phyloP scores from a whole-genome alignment of 2,888 invertebrate genomes.

The Synergus itoensis region DNA sequence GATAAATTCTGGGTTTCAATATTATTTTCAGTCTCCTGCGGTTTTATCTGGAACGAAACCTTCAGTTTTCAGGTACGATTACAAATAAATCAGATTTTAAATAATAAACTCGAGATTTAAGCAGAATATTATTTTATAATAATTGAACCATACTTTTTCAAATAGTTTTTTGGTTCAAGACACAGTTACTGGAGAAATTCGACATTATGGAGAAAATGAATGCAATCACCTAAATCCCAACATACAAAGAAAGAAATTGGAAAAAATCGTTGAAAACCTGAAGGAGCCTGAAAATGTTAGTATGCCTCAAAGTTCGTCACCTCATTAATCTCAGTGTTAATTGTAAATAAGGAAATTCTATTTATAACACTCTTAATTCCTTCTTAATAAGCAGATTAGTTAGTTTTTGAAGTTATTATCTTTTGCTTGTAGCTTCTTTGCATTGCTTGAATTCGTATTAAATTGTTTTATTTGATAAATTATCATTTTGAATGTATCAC shows the following conservation, averaged over 20 bases:
- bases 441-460: neutral
- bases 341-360: neutral
- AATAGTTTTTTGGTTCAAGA: neutral
- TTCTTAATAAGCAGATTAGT: neutral
- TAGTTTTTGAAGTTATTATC: neutral
- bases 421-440: neutral
- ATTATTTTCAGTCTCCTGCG: slow-evolving; percentile 35
- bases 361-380: neutral
- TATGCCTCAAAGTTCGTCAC: slow-evolving; percentile 3
- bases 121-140: neutral
- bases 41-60: neutral
- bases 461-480: neutral
- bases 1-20: neutral
- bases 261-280: slow-evolving; percentile 62
- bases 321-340: neutral
- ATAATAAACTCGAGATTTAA: neutral
- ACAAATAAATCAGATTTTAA: neutral
- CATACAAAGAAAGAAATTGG: slow-evolving; percentile 58
- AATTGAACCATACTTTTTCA: neutral
- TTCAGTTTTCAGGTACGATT: slow-evolving; percentile 10
- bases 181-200: slow-evolving; percentile 43
- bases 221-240: slow-evolving; percentile 47
- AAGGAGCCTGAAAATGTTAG: slow-evolving; percentile 55
- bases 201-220: slow-evolving; percentile 44
- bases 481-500: neutral